Percentiles rank a stretch among this genome's conserved stretches.
Evolutionary conservation across 92 coral and sea anemone genomes (phyloP).

Genomic region (Epizoanthus stellaris): DNA sequence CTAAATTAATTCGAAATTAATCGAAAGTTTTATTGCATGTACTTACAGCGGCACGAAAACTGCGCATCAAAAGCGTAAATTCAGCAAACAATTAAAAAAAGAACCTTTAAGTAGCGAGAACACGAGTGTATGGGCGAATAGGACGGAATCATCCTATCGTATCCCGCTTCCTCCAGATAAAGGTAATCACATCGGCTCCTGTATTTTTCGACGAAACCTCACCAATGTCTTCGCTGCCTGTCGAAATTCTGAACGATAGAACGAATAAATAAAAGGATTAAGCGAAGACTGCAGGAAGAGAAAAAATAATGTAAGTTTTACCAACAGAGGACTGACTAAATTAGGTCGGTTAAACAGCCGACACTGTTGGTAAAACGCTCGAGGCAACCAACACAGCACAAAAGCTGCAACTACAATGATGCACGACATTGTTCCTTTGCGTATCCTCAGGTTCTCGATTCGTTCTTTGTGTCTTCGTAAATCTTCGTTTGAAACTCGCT

Average conservation of each 20-base stretch:
- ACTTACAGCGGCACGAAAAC: too few species aligned
- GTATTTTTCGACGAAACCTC: not conserved
- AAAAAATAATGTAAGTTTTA: constrained; percentile 57
- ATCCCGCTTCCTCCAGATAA: too few species aligned
- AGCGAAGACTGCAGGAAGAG: constrained; percentile 68
- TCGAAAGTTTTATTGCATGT: too few species aligned
- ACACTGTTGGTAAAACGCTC: constrained; percentile 62
- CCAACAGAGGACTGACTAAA: constrained; percentile 56
- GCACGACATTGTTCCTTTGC: constrained; percentile 75
- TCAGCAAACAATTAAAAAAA: too few species aligned
- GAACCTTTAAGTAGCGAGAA: too few species aligned
- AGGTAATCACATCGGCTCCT: too few species aligned
- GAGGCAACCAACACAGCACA: constrained; percentile 72
- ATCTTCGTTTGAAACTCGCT: not conserved
- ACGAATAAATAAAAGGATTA: constrained; percentile 72
- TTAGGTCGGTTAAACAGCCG: constrained; percentile 59
- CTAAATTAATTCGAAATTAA: too few species aligned
- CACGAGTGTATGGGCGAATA: too few species aligned
- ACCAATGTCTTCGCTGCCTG: constrained; percentile 42
- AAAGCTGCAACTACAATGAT: constrained; percentile 64
- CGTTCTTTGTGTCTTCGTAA: not conserved
- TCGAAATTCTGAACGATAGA: constrained; percentile 67
- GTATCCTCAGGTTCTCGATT: constrained; percentile 32
- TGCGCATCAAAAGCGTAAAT: too few species aligned
- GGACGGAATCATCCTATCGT: too few species aligned